Evolutionary conservation across 2,797 vertebrate genomes (phyloP).

Genomic region (Clarias platycephalus): DNA sequence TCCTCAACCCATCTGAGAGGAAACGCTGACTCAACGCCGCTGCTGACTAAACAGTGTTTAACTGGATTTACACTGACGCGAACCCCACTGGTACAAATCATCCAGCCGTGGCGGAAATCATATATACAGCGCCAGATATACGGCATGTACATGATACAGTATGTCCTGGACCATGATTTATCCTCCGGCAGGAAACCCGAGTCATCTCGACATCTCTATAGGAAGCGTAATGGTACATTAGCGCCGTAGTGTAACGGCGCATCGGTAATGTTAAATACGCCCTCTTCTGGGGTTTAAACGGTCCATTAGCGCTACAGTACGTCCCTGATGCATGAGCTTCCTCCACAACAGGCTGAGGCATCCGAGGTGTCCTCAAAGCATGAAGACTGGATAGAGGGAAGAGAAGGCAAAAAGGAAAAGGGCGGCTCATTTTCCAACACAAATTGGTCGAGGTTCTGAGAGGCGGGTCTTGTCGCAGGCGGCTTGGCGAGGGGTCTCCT

Average conservation of each 20-base stretch:
- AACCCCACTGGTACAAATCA: neutral
- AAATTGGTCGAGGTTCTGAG: constrained; percentile 5
- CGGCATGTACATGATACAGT: neutral
- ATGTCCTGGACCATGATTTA: neutral
- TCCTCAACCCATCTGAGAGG: neutral
- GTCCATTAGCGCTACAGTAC: constrained; percentile 19
- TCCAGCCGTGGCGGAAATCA: neutral
- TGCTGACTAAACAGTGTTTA: neutral
- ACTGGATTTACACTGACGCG: neutral
- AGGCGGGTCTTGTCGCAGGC: neutral
- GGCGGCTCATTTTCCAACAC: neutral
- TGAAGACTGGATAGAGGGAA: neutral
- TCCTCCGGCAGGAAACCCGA: neutral
- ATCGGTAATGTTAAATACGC: constrained; percentile 32
- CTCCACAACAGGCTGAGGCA: neutral
- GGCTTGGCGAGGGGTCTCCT: constrained; percentile 5
- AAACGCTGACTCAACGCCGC: neutral
- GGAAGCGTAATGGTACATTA: constrained; percentile 35
- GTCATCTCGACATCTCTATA: constrained; percentile 14
- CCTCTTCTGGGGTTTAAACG: constrained; percentile 1
- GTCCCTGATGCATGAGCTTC: constrained; percentile 1
- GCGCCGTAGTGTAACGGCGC: constrained; percentile 7
- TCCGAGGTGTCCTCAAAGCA: neutral
- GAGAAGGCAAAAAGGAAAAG: neutral
- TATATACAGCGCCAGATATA: too few relatives aligned